phyloP scores from a whole-genome alignment of 2,888 invertebrate genomes.

The Sphecodes monilicornis region DNA sequence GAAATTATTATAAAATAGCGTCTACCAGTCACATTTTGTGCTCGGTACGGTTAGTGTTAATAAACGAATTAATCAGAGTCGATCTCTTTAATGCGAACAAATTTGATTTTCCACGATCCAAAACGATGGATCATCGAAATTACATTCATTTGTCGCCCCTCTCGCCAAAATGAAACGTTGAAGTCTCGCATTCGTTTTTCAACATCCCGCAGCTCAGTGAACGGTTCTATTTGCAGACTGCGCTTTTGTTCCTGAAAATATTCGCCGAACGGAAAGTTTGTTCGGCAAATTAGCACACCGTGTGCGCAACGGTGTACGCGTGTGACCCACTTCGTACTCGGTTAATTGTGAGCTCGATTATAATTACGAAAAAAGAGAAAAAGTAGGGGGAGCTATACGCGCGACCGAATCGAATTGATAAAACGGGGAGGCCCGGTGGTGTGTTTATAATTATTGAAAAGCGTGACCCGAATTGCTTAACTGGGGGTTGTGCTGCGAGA shows the following conservation, averaged over 20 bases:
- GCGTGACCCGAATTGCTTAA: neutral
- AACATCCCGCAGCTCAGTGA: neutral
- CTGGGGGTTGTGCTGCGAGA: neutral
- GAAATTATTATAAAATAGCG: too few relatives aligned
- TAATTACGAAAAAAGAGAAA: neutral
- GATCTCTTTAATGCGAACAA: too few relatives aligned
- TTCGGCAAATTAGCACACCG: neutral
- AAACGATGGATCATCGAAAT: neutral
- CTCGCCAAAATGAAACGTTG: neutral
- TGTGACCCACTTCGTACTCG: neutral
- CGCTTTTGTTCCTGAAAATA: neutral
- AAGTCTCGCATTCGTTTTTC: too few relatives aligned
- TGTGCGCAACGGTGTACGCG: neutral
- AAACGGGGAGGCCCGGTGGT: neutral
- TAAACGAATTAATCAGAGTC: too few relatives aligned
- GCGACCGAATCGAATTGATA: conserved; percentile 1
- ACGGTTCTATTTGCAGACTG: neutral
- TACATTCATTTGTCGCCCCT: neutral
- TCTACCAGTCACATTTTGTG: too few relatives aligned
- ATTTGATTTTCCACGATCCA: neutral
- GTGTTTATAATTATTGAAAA: conserved; percentile 3
- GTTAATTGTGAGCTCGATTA: neutral
- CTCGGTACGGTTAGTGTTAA: too few relatives aligned
- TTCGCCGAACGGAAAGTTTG: neutral
- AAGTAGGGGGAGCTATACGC: neutral